phyloP scores from a whole-genome alignment of 2,888 invertebrate species.

The Diadegma fenestrale region DNA sequence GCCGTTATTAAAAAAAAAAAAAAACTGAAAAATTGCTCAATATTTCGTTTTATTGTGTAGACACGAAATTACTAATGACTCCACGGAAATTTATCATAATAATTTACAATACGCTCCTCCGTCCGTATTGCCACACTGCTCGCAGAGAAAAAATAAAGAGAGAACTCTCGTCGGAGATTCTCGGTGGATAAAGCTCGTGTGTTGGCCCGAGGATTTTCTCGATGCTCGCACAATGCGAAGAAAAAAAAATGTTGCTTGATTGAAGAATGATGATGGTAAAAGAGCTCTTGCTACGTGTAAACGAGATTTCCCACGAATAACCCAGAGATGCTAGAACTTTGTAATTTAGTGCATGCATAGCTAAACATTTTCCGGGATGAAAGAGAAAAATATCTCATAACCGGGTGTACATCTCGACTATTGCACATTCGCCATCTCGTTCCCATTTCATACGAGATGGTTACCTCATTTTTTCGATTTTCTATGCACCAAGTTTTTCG shows the following conservation, averaged over 20 bases:
- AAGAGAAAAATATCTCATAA: slow-evolving; percentile 45
- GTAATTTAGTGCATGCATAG: slow-evolving; percentile 45
- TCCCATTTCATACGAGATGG: slow-evolving; percentile 49
- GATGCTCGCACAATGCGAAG: slow-evolving; percentile 54
- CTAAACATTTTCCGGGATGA: slow-evolving; percentile 61
- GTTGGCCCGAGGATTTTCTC: slow-evolving; percentile 50
- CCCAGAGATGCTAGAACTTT: slow-evolving; percentile 44
- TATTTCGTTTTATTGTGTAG: slow-evolving; percentile 19
- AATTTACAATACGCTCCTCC: slow-evolving; percentile 28
- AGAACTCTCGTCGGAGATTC: slow-evolving; percentile 34
- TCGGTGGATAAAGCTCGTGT: slow-evolving; percentile 18
- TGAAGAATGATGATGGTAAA: slow-evolving; percentile 56
- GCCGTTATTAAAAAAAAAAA: slow-evolving; percentile 1
- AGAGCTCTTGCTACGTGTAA: slow-evolving; percentile 23
- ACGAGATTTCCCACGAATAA: slow-evolving; percentile 65
- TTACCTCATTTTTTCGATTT: slow-evolving; percentile 7
- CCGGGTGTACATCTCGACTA: slow-evolving; percentile 19
- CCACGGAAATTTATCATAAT: slow-evolving; percentile 37
- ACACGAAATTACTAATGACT: slow-evolving; percentile 37
- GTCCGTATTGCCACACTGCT: slow-evolving; percentile 33
- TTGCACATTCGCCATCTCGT: slow-evolving; percentile 44
- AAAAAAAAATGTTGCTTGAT: slow-evolving; percentile 49
- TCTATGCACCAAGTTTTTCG: background rate
- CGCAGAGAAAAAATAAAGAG: background rate
- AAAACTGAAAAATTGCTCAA: slow-evolving; percentile 33